phyloP scores from a whole-genome alignment of 2,888 invertebrate genomes.

The Magallana nippona region DNA sequence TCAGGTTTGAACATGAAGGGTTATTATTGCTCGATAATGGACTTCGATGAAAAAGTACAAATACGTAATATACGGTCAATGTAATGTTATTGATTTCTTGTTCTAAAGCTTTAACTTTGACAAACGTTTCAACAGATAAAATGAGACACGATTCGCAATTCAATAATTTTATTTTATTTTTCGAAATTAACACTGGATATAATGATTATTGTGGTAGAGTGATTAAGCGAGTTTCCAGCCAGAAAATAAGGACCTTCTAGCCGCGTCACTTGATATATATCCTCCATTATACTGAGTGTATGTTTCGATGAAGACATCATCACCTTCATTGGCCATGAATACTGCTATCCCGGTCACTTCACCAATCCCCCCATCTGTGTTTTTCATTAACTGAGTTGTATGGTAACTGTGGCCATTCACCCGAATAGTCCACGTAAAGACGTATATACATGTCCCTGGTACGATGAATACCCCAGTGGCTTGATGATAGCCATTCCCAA shows the following conservation, averaged over 20 bases:
- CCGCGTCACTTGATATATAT: neutral
- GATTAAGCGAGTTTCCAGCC: neutral
- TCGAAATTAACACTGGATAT: too few species aligned
- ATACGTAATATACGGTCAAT: too few species aligned
- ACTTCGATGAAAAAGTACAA: too few species aligned
- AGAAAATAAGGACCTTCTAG: neutral
- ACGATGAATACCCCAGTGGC: neutral
- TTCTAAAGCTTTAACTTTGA: too few species aligned
- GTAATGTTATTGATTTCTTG: too few species aligned
- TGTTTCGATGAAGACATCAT: neutral
- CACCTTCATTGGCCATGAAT: neutral
- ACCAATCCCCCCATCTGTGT: neutral
- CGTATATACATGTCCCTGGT: neutral
- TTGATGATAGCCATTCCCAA: neutral
- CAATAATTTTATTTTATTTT: too few species aligned
- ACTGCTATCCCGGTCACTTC: neutral
- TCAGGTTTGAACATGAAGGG: too few species aligned
- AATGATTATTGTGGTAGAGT: too few species aligned
- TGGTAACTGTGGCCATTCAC: neutral
- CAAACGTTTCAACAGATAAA: too few species aligned
- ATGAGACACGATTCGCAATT: too few species aligned
- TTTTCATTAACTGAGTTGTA: constrained; percentile 5
- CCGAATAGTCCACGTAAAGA: constrained; percentile 1
- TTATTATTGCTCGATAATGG: too few species aligned
- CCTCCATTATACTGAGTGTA: neutral